Evolutionary conservation across 2,113 vertebrate genomes (phyloP).

Genomic region (Balaenoptera acutorostrata): DNA sequence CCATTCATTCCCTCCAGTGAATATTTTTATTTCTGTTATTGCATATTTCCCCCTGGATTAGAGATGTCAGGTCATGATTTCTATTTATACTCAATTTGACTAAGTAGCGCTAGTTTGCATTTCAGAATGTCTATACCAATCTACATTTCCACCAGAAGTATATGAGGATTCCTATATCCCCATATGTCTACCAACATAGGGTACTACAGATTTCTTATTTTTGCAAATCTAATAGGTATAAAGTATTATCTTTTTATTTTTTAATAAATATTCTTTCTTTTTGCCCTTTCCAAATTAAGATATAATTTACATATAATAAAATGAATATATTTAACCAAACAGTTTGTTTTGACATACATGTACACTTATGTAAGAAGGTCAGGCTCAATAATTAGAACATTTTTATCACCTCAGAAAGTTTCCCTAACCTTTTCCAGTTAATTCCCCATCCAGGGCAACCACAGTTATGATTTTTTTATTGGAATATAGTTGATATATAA

Average conservation of each 20-base stretch:
- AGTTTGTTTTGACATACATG: background rate
- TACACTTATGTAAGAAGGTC: background rate
- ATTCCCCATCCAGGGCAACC: background rate
- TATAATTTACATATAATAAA: background rate
- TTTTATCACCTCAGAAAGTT: background rate
- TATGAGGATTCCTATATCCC: background rate
- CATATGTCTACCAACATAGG: background rate
- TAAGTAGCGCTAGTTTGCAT: background rate
- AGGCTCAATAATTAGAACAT: background rate
- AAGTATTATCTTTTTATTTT: background rate
- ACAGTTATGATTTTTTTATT: background rate
- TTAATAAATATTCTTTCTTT: background rate
- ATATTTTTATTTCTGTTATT: background rate
- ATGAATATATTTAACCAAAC: background rate
- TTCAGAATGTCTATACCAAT: background rate
- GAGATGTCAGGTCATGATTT: background rate
- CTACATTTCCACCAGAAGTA: background rate
- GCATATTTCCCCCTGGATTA: background rate
- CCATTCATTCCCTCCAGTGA: background rate
- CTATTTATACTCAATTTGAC: background rate
- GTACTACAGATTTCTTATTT: background rate
- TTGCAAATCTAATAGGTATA: background rate
- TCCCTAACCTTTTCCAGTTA: background rate
- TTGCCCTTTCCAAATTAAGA: background rate
- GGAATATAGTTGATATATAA: background rate